Evolutionary conservation across 1,140 invertebrate genomes (phyloP).

Genomic region (Euura saliciscinereae): DNA sequence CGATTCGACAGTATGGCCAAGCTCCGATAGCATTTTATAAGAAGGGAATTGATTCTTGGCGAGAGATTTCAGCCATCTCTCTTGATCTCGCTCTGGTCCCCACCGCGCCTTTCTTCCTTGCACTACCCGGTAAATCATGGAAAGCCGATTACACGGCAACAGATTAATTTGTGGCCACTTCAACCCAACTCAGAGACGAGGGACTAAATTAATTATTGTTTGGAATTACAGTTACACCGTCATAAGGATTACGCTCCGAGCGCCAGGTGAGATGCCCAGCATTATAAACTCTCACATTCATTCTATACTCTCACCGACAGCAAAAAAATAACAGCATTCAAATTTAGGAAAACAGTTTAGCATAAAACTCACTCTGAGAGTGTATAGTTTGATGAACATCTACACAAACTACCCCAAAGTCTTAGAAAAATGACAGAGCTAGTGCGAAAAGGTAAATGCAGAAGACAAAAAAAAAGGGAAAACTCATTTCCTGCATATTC

Average conservation of each 20-base stretch:
- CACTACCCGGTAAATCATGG: conserved; percentile 43
- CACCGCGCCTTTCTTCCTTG: conserved; percentile 35
- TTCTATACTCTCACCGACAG: too few species aligned
- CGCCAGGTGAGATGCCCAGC: background rate
- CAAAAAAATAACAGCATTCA: too few species aligned
- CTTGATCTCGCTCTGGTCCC: conserved; percentile 32
- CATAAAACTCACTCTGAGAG: too few species aligned
- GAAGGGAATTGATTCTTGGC: conserved; percentile 38
- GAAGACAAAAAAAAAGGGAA: too few species aligned
- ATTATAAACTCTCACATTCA: too few species aligned
- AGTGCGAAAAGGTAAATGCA: too few species aligned
- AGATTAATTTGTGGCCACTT: conserved; percentile 51
- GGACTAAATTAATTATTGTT: conserved; percentile 12
- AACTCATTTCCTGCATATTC: too few species aligned
- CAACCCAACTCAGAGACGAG: background rate
- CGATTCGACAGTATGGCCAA: conserved; percentile 38
- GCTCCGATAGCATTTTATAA: conserved; percentile 38
- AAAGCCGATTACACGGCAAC: conserved; percentile 56
- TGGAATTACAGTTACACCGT: conserved; percentile 9
- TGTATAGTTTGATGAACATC: too few species aligned
- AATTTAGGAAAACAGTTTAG: too few species aligned
- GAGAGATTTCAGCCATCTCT: background rate
- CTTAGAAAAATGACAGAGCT: too few species aligned
- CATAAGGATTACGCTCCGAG: background rate
- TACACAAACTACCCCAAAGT: too few species aligned